phyloP scores from a whole-genome alignment of 2,888 invertebrate genomes.

The Trichopoda pennipes region DNA sequence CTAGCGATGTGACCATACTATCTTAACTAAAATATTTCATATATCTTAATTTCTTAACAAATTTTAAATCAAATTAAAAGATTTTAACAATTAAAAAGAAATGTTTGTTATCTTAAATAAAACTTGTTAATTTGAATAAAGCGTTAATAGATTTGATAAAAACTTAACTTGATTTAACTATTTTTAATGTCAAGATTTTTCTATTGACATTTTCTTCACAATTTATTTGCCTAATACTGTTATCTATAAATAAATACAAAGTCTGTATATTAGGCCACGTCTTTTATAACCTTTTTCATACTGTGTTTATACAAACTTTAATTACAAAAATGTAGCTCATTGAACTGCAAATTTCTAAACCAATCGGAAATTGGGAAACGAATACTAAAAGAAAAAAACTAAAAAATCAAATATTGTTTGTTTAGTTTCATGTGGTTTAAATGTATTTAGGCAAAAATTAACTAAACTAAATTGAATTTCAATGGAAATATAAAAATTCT shows the following conservation, averaged over 20 bases:
- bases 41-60: too few relatives aligned
- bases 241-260: background rate
- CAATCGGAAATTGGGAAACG: slow-evolving; percentile 31
- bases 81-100: too few relatives aligned
- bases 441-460: slow-evolving; percentile 32
- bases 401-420: slow-evolving; percentile 23
- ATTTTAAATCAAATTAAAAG: too few relatives aligned
- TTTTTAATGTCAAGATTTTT: too few relatives aligned
- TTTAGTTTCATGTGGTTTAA: slow-evolving; percentile 42
- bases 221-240: background rate
- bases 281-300: background rate
- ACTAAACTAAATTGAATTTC: slow-evolving; percentile 40
- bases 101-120: too few relatives aligned
- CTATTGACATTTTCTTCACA: too few relatives aligned
- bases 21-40: too few relatives aligned
- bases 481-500: slow-evolving; percentile 28
- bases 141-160: too few relatives aligned
- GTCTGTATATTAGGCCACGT: background rate
- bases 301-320: background rate
- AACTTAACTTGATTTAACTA: too few relatives aligned
- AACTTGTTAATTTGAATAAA: too few relatives aligned
- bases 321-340: slow-evolving; percentile 12
- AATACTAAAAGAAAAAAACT: slow-evolving; percentile 1
- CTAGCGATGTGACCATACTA: too few relatives aligned
- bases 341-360: slow-evolving; percentile 32